Percentiles rank a stretch among this genome's conserved stretches.
Evolutionary conservation across 2,888 invertebrate genomes (phyloP).

Genomic region (Ectobius pallidus): DNA sequence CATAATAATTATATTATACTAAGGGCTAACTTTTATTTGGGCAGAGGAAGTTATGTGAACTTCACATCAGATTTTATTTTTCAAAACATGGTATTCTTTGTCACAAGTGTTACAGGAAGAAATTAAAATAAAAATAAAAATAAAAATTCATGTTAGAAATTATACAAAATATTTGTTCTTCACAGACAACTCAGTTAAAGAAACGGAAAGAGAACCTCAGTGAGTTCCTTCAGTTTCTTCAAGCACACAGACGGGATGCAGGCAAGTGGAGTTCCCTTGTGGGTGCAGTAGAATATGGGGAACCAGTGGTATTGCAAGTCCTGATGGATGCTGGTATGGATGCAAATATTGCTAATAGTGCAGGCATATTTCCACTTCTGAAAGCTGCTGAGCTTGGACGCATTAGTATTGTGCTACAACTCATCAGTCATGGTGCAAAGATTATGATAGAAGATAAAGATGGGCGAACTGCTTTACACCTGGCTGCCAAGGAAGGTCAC

Average conservation of each 20-base stretch:
- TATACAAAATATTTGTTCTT: not conserved
- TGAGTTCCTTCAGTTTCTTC: not conserved
- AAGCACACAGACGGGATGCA: not conserved
- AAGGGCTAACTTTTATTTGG: too few species aligned
- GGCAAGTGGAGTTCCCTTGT: conserved; percentile 22
- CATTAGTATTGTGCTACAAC: not conserved
- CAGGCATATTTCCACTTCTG: not conserved
- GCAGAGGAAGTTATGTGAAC: too few species aligned
- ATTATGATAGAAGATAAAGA: conserved; percentile 7
- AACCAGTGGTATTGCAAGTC: not conserved
- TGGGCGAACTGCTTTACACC: conserved; percentile 13
- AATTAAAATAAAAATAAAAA: too few species aligned
- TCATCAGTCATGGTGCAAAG: conserved; percentile 8
- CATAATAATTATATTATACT: too few species aligned
- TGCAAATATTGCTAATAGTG: not conserved
- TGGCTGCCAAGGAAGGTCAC: conserved; percentile 8
- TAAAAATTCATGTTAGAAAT: not conserved
- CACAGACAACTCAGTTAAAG: not conserved
- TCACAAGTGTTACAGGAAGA: too few species aligned
- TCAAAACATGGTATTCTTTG: too few species aligned
- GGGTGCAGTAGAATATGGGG: conserved; percentile 11
- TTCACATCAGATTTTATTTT: too few species aligned
- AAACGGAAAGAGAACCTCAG: not conserved
- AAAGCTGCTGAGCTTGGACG: conserved; percentile 6
- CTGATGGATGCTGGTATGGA: conserved; percentile 7